Percentiles rank a stretch among this genome's conserved stretches.
Conservation (phyloP, 2,888 invertebrate species). For the Chalcis sispes region DNA sequence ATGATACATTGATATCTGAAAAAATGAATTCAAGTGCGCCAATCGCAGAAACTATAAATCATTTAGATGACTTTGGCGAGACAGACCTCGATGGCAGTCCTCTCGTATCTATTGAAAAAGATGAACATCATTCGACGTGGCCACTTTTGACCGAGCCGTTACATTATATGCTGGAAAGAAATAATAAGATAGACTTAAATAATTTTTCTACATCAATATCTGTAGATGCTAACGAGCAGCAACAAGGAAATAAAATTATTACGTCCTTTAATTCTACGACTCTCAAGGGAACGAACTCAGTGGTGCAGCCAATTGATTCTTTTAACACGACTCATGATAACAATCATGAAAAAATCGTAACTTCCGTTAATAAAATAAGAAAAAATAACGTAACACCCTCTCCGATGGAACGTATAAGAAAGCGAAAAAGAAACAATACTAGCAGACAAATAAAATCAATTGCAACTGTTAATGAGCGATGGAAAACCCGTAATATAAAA, state of each 20-base stretch:
- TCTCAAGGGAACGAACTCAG: too few relatives aligned
- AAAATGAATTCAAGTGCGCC: neutral
- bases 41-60: neutral
- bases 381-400: too few relatives aligned
- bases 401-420: too few relatives aligned
- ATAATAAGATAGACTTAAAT: too few relatives aligned
- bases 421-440: neutral
- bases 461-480: neutral
- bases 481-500: neutral
- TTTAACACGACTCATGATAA: too few relatives aligned
- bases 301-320: too few relatives aligned
- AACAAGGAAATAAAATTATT: too few relatives aligned
- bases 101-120: conserved; percentile 62
- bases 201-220: too few relatives aligned
- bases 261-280: too few relatives aligned
- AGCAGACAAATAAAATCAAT: conserved; percentile 11
- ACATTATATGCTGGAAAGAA: too few relatives aligned
- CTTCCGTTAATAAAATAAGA: too few relatives aligned
- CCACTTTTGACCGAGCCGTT: conserved; percentile 62
- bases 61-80: conserved; percentile 51
- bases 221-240: too few relatives aligned
- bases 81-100: conserved; percentile 66
- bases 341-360: neutral
- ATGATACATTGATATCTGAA: neutral
- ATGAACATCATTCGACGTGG: conserved; percentile 39